Conservation (phyloP, 2,113 vertebrate genomes). For the Australoheros scitulus region DNA sequence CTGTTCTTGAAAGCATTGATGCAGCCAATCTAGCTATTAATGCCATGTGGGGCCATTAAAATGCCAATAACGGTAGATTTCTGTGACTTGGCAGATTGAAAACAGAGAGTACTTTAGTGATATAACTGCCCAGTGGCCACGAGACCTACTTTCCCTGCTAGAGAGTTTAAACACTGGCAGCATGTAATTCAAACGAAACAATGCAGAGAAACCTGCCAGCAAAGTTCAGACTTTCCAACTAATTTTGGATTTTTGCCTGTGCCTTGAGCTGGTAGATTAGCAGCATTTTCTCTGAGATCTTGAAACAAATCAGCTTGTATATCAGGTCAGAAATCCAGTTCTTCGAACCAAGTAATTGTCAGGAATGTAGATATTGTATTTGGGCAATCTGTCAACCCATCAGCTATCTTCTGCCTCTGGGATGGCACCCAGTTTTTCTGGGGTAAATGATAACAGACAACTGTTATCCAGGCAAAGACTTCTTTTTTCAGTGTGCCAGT, state of each 20-base stretch:
- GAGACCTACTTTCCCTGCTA: too few relatives aligned
- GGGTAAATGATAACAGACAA: background rate
- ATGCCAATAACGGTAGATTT: background rate
- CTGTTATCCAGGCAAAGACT: background rate
- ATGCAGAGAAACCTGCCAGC: background rate
- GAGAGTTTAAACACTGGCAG: background rate
- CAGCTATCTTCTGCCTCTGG: too few relatives aligned
- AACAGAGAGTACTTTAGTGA: background rate
- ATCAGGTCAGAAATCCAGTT: background rate
- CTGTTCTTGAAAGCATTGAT: background rate
- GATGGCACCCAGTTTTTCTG: background rate
- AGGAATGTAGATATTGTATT: background rate
- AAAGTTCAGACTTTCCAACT: background rate
- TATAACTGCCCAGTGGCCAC: background rate
- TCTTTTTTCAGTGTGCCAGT: background rate
- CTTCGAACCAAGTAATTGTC: background rate
- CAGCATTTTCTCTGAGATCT: background rate
- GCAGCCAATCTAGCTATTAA: background rate
- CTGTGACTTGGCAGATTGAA: background rate
- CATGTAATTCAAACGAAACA: background rate
- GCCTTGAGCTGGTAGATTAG: background rate
- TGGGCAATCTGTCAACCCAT: too few relatives aligned
- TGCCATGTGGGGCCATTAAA: background rate
- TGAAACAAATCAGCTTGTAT: background rate
- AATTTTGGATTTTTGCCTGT: background rate